phyloP scores from a whole-genome alignment of 1,140 invertebrate species.

The Liolophura sinensis region DNA sequence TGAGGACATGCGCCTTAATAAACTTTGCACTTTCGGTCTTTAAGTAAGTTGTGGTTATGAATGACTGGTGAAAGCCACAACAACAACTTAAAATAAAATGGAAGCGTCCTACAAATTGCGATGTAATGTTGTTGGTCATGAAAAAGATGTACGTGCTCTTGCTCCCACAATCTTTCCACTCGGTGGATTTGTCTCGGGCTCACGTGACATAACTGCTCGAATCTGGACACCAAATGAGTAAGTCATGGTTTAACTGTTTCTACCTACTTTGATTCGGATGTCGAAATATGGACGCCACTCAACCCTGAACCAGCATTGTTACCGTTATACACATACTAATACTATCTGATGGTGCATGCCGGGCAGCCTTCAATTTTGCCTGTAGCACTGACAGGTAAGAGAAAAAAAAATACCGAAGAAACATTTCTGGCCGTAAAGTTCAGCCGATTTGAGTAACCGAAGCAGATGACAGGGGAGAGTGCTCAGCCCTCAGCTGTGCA shows the following conservation, averaged over 20 bases:
- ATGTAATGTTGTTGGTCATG: constrained; percentile 76
- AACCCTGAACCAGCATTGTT: background rate
- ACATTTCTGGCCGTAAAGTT: no score
- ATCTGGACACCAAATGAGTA: constrained; percentile 82
- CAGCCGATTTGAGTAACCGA: no score
- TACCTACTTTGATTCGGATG: background rate
- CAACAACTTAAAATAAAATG: constrained; percentile 28
- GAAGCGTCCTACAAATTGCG: constrained; percentile 73
- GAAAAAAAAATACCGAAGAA: no score
- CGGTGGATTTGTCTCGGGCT: constrained; percentile 78
- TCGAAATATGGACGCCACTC: background rate
- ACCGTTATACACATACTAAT: background rate
- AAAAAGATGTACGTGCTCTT: constrained; percentile 80
- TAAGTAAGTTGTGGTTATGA: background rate
- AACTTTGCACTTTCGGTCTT: no score
- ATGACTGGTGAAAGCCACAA: background rate
- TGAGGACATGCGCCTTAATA: no score
- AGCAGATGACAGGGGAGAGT: no score
- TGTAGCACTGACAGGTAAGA: no score
- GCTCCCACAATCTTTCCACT: constrained; percentile 64
- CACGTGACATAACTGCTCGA: constrained; percentile 82
- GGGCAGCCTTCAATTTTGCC: no score
- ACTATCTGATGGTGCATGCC: background rate
- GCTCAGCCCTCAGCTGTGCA: no score
- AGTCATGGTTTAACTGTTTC: constrained; percentile 35